Conservation (phyloP, 2,888 invertebrate genomes). For the Zeuzera pyrina region DNA sequence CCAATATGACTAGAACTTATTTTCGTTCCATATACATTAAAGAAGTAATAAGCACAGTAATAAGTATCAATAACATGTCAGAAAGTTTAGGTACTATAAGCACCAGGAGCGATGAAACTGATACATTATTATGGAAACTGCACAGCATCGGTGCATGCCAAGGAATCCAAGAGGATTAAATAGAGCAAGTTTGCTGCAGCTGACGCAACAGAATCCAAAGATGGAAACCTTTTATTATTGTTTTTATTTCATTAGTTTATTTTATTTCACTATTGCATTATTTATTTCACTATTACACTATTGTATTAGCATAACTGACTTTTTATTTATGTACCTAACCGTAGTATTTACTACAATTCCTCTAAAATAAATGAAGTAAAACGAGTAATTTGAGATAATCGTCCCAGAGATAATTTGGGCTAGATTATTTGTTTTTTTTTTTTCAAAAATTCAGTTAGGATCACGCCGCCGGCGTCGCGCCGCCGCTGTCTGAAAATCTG, state of each 20-base stretch:
- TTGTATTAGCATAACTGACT: too few species aligned
- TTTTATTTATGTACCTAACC: too few species aligned
- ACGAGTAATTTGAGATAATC: too few species aligned
- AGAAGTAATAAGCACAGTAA: too few species aligned
- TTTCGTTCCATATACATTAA: background rate
- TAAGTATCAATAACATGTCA: too few species aligned
- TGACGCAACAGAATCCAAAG: slow-evolving; percentile 9
- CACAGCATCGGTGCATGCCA: slow-evolving; percentile 5
- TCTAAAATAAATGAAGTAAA: too few species aligned
- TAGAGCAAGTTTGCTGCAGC: slow-evolving; percentile 7
- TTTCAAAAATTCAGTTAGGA: background rate
- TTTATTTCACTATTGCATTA: too few species aligned
- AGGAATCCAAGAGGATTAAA: slow-evolving; percentile 8
- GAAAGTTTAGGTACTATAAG: too few species aligned
- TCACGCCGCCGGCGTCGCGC: slow-evolving; percentile 1
- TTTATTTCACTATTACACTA: too few species aligned
- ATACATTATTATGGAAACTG: background rate
- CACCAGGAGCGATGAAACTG: too few species aligned
- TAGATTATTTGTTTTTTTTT: background rate
- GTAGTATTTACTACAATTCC: too few species aligned
- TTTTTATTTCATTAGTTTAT: too few species aligned
- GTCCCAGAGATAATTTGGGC: background rate
- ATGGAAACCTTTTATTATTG: slow-evolving; percentile 7
- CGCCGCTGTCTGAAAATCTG: background rate
- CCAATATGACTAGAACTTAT: slow-evolving; percentile 1